These are phyloP conservation scores for Guaruba guarouba DNA, from an alignment of 2,113 vertebrate species.

Conservation along the genomic window DNA sequence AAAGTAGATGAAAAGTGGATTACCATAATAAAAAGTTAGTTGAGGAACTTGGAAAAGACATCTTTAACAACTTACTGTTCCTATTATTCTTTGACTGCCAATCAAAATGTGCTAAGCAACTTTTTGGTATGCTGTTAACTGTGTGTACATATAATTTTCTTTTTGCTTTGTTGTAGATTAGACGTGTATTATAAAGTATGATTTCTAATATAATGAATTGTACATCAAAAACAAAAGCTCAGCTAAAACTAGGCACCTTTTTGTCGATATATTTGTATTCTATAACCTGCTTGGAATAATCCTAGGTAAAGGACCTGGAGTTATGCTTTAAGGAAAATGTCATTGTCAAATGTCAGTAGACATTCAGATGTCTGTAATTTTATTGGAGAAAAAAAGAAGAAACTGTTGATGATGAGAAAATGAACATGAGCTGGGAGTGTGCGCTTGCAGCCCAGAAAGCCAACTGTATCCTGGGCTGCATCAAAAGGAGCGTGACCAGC, in stretches of 20 bases:
- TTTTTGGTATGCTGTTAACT: neutral
- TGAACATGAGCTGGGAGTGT: no score
- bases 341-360: neutral
- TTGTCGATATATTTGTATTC: neutral
- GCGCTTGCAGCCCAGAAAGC: no score
- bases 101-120: neutral
- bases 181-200: neutral
- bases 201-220: neutral
- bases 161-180: neutral
- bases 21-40: neutral
- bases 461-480: no score
- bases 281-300: neutral
- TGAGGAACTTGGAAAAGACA: neutral
- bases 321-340: neutral
- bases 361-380: neutral
- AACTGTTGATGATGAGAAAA: neutral
- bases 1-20: neutral
- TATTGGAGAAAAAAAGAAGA: neutral
- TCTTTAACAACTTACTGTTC: neutral
- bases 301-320: neutral
- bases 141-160: neutral
- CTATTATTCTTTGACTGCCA: neutral
- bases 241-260: neutral
- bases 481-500: no score
- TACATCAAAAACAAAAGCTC: neutral